Conservation (phyloP, 1,140 invertebrate genomes). For the Sesamia nonagrioides region DNA sequence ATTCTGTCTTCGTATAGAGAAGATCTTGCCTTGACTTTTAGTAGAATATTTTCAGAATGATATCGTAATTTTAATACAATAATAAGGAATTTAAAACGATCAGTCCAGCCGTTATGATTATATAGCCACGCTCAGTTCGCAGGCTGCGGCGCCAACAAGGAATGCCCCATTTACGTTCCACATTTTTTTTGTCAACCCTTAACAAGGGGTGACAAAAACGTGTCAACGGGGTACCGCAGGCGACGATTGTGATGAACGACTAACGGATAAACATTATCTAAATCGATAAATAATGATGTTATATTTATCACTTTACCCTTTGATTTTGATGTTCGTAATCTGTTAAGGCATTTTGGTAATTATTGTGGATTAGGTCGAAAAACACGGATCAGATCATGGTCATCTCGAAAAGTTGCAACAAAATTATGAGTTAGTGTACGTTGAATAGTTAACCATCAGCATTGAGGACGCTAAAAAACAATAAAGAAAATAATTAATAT, state of each 20-base stretch:
- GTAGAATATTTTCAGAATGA: background rate
- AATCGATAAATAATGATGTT: conserved; percentile 21
- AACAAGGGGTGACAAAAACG: conserved; percentile 33
- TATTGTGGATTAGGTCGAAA: background rate
- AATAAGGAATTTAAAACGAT: too few species aligned
- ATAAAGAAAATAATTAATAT: too few species aligned
- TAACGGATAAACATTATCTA: conserved; percentile 38
- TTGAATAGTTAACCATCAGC: too few species aligned
- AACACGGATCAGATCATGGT: too few species aligned
- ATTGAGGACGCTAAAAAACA: too few species aligned
- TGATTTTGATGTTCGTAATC: background rate
- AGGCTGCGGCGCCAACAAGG: background rate
- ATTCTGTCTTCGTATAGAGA: too few species aligned
- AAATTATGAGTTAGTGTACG: too few species aligned
- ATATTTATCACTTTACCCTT: conserved; percentile 30
- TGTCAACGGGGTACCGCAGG: conserved; percentile 35
- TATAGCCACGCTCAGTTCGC: background rate
- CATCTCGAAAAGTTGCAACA: too few species aligned
- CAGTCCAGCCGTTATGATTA: background rate
- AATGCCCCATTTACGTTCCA: background rate
- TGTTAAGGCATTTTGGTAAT: too few species aligned
- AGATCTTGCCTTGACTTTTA: too few species aligned
- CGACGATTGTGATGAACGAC: conserved; percentile 18
- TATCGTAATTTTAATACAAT: too few species aligned
- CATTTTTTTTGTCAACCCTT: conserved; percentile 1